Conservation (phyloP, 2,113 vertebrate species). For the Indicator indicator region DNA sequence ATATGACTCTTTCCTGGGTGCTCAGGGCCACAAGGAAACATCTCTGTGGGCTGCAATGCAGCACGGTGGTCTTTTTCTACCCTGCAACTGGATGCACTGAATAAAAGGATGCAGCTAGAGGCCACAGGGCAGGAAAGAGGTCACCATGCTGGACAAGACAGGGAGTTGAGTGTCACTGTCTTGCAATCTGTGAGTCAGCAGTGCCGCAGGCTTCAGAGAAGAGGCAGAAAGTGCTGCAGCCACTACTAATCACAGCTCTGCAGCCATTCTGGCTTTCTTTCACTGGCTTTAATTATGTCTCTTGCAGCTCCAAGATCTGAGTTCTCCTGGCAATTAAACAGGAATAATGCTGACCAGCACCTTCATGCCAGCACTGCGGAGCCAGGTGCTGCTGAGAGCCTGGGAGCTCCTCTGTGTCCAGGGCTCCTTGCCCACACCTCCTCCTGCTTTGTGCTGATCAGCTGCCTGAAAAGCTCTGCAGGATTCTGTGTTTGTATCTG, state of each 20-base stretch:
- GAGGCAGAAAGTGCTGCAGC: background rate
- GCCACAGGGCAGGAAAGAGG: background rate
- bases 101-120: background rate
- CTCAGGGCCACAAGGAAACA: background rate
- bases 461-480: background rate
- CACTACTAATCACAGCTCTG: background rate
- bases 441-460: background rate
- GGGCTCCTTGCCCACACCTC: background rate
- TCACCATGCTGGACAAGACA: fast-evolving
- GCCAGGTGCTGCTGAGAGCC: background rate
- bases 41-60: background rate
- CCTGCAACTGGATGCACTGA: background rate
- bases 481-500: background rate
- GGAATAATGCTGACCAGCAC: background rate
- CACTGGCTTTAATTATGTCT: background rate
- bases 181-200: background rate
- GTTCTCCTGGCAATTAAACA: background rate
- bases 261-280: background rate
- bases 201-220: background rate
- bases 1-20: background rate
- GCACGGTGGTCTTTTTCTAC: background rate
- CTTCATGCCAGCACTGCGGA: background rate
- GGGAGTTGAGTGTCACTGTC: background rate
- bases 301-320: background rate
- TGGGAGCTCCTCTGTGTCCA: background rate